These are phyloP conservation scores for Daboia siamensis DNA, from an alignment of 2,113 vertebrate genomes.

Conservation along the genomic window DNA sequence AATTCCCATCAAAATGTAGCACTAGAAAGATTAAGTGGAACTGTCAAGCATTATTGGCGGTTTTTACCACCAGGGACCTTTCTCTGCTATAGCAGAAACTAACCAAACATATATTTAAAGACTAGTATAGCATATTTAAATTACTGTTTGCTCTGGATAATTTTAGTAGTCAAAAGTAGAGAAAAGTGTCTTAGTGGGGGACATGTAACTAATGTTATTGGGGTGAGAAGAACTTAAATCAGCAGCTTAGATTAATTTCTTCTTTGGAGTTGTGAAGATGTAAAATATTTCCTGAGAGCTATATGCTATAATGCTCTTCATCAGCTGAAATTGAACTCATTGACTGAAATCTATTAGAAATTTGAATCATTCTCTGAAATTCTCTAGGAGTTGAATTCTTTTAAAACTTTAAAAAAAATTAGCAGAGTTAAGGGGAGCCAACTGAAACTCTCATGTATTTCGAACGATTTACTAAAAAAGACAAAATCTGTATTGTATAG, in stretches of 20 bases:
- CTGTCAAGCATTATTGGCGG: constrained; percentile 9
- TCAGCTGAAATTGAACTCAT: background rate
- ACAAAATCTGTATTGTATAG: background rate
- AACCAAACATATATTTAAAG: constrained; percentile 29
- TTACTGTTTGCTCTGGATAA: constrained; percentile 22
- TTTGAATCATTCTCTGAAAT: background rate
- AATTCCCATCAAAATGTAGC: constrained; percentile 20
- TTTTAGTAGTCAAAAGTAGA: constrained; percentile 24
- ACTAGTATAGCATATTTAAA: constrained; percentile 8
- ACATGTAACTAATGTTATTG: constrained; percentile 16
- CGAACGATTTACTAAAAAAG: background rate
- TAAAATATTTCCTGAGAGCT: background rate
- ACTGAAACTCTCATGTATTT: constrained; percentile 14
- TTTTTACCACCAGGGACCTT: constrained; percentile 24
- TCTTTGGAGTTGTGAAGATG: constrained; percentile 1
- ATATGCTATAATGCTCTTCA: background rate
- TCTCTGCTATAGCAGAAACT: background rate
- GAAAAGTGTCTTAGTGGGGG: constrained; percentile 3
- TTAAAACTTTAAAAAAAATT: background rate
- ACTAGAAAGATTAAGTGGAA: constrained; percentile 29
- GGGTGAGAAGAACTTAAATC: constrained; percentile 2
- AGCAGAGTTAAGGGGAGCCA: background rate
- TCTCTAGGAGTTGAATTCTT: background rate
- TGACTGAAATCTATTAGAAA: background rate
- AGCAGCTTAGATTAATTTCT: constrained; percentile 2